Evolutionary conservation across 2,888 invertebrate genomes (phyloP).

Genomic region (Cenopis cana): DNA sequence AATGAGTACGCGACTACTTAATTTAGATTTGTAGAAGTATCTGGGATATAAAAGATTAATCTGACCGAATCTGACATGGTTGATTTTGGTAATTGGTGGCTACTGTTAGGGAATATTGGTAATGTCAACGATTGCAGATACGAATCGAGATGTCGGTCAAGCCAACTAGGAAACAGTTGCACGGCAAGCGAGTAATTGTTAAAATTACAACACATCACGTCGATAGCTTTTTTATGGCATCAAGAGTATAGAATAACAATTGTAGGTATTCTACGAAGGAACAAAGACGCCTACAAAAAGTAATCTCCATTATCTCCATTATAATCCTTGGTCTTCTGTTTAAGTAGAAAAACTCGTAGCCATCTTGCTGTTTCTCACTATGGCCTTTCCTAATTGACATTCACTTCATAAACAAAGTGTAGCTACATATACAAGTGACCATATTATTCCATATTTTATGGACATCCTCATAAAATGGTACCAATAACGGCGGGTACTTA

Average conservation of each 20-base stretch:
- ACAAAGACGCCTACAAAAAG: constrained; percentile 1
- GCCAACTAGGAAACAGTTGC: not conserved
- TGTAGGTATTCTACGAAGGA: not conserved
- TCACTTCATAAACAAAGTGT: constrained; percentile 10
- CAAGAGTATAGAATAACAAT: not conserved
- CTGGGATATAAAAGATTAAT: constrained; percentile 57
- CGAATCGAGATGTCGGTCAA: constrained; percentile 25
- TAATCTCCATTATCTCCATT: not conserved
- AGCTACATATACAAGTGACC: constrained; percentile 3
- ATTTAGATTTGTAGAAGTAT: constrained; percentile 52
- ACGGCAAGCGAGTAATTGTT: constrained; percentile 10
- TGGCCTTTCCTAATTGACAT: not conserved
- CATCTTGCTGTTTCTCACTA: constrained; percentile 5
- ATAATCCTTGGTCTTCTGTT: not conserved
- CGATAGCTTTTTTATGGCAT: constrained; percentile 1
- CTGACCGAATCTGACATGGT: constrained; percentile 50
- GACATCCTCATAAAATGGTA: constrained; percentile 20
- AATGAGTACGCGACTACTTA: constrained; percentile 45
- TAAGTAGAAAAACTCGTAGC: not conserved
- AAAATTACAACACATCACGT: constrained; percentile 11
- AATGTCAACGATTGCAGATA: constrained; percentile 35
- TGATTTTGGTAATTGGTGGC: constrained; percentile 55
- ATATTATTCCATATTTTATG: constrained; percentile 27
- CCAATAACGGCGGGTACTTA: not conserved
- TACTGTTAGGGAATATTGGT: constrained; percentile 38